phyloP scores from a whole-genome alignment of 2,797 vertebrate genomes.

The Melanotaenia trifasciata region DNA sequence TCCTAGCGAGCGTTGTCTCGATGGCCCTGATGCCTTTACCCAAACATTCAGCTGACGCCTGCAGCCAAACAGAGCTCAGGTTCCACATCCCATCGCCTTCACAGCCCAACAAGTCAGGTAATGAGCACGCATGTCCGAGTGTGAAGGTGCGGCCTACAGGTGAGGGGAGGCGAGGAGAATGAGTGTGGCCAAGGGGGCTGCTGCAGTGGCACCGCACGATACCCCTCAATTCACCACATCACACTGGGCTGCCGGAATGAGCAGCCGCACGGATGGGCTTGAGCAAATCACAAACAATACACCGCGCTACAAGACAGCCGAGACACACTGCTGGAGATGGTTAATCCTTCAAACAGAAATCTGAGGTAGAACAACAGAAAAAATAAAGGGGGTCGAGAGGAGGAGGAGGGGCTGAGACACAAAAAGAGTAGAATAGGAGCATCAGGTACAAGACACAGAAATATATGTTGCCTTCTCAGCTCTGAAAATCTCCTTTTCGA shows the following conservation, averaged over 20 bases:
- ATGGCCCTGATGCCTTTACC: constrained; percentile 65
- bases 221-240: constrained; percentile 56
- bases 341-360: constrained; percentile 78
- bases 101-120: constrained; percentile 61
- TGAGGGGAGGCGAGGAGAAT: constrained; percentile 51
- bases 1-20: constrained; percentile 63
- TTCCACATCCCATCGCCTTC: constrained; percentile 62
- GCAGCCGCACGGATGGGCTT: constrained; percentile 66
- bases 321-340: constrained; percentile 76
- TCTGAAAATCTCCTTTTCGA: constrained; percentile 61
- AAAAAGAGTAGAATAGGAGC: constrained; percentile 44
- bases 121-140: constrained; percentile 51
- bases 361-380: constrained; percentile 64
- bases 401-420: constrained; percentile 37
- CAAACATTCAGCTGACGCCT: constrained; percentile 63
- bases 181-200: constrained; percentile 68
- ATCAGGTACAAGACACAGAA: constrained; percentile 70
- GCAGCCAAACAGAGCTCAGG: constrained; percentile 71
- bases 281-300: constrained; percentile 76
- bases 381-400: constrained; percentile 12
- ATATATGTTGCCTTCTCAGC: constrained; percentile 58
- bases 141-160: constrained; percentile 43
- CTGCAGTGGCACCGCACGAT: constrained; percentile 28
- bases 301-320: constrained; percentile 68
- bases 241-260: constrained; percentile 70